Conservation (phyloP, 1,140 invertebrate genomes). For the Achroia grisella region DNA sequence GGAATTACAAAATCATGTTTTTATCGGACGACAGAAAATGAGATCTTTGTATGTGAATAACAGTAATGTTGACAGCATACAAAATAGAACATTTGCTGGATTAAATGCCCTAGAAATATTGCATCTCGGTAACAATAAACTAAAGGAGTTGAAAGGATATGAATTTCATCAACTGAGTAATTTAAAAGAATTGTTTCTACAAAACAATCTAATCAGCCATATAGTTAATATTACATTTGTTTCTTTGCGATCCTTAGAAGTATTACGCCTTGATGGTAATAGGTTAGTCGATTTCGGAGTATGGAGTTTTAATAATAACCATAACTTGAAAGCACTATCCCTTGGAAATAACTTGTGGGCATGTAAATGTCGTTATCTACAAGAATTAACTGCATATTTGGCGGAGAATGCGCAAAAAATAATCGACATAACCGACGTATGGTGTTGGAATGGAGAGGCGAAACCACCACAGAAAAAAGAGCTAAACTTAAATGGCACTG, state of each 20-base stretch:
- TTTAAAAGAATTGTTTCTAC: conserved; percentile 88
- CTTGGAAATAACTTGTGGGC: conserved; percentile 90
- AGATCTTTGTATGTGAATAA: conserved; percentile 88
- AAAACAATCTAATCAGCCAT: conserved; percentile 86
- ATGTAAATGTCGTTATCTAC: conserved; percentile 91
- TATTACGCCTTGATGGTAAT: conserved; percentile 90
- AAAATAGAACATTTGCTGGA: conserved; percentile 94
- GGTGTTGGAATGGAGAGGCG: conserved; percentile 85
- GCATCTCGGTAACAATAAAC: conserved; percentile 89
- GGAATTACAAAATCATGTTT: conserved; percentile 89
- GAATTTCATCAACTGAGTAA: conserved; percentile 91
- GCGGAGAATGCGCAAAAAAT: conserved; percentile 87
- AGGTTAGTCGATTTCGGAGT: conserved; percentile 85
- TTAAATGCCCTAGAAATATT: conserved; percentile 86
- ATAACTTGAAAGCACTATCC: conserved; percentile 80
- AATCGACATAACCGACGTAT: conserved; percentile 83
- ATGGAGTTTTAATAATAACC: conserved; percentile 85
- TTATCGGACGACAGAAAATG: conserved; percentile 94
- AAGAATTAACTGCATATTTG: conserved; percentile 89
- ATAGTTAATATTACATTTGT: conserved; percentile 89
- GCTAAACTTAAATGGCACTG: conserved; percentile 86
- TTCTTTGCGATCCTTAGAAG: conserved; percentile 84
- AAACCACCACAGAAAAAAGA: conserved; percentile 81
- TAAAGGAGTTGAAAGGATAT: conserved; percentile 87
- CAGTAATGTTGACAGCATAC: conserved; percentile 88